Base-by-base conservation (phyloP, 2,888 invertebrate genomes). In the Dione juno region DNA sequence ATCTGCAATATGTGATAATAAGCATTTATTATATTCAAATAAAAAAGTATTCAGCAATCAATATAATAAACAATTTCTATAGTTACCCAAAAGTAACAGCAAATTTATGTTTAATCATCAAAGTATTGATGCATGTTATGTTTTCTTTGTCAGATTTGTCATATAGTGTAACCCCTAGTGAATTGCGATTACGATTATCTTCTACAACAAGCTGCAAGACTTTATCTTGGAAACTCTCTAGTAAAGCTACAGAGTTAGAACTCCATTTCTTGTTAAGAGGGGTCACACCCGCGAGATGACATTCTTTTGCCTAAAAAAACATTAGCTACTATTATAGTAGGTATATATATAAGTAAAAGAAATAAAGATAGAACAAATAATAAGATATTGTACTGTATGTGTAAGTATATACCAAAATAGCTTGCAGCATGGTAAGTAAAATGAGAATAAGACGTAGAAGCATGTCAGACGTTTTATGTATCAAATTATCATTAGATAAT, bases 71-170 rank as follows among this genome's bases (percentile, higher is more conserved):
- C 19, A 10, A 41, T 63, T 54, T 66, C 0, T 16, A 54, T 5
- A 67, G 82, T 80, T 78, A 92, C 93, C 92, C 92, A 74, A 90
- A 85, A 0, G 84, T 79, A 50, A 91, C 82, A 1, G 92, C 93
- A 71, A 84, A 90, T 77, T 89, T 92, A 77, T 87, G 75, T 66
- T 85, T 86, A 67, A 91, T 84, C 92, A 92, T 89, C 73, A 88
- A 84, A 9, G 82, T 79, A 77, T 93, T 93, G 76, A 93, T 75
- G 74, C 91, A 90, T 11, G 87, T 69, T 7, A 75, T 54, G 50
- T 85, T 77, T 0, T 89, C 88, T 0, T 77, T 75, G 43, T 87
- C 85, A 1, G 77, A 67, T 14, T 79, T 81, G 74, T 88, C 84
- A 72, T 84, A 86, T 0, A 93, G 82, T 0, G 84, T 84, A 52